Percentiles rank a stretch among this genome's conserved stretches.
These are phyloP conservation scores for Cetonia aurata DNA, from an alignment of 2,888 invertebrate species.

Conservation along the genomic window DNA sequence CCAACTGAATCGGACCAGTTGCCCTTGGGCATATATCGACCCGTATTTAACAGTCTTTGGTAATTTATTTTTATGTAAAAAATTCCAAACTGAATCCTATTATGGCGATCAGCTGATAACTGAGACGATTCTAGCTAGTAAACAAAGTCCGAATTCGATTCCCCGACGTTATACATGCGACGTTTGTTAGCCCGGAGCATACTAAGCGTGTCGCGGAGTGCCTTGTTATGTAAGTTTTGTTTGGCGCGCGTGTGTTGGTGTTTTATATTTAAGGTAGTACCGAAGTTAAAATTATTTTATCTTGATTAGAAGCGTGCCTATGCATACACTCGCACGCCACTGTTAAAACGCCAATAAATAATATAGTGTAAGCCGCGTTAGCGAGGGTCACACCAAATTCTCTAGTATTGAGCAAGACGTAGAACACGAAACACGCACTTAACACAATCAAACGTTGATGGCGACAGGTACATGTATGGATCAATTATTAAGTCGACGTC, in stretches of 20 bases:
- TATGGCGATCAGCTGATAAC: conserved; percentile 24
- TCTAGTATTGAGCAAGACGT: conserved; percentile 5
- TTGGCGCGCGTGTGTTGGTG: conserved; percentile 25
- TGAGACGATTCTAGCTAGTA: conserved; percentile 9
- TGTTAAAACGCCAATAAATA: too few species aligned
- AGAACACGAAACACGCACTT: neutral
- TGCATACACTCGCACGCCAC: too few species aligned
- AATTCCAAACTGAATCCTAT: conserved; percentile 33
- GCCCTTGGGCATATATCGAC: conserved; percentile 37
- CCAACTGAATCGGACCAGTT: conserved; percentile 19
- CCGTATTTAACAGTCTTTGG: conserved; percentile 24
- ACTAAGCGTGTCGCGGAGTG: conserved; percentile 32
- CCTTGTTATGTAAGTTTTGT: conserved; percentile 36
- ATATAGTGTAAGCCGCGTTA: neutral
- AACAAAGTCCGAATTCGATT: conserved; percentile 4
- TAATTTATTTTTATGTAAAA: conserved; percentile 37
- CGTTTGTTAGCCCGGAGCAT: conserved; percentile 13
- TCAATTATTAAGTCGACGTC: conserved; percentile 1
- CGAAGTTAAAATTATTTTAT: conserved; percentile 36
- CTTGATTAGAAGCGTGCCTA: conserved; percentile 36
- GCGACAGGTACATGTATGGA: neutral
- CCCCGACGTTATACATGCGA: conserved; percentile 19
- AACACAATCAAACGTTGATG: neutral
- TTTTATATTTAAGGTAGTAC: conserved; percentile 35
- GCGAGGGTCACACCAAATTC: conserved; percentile 12